Evolutionary conservation across 2,888 invertebrate genomes (phyloP).

Genomic region (Caenorhabditis macrosperma): DNA sequence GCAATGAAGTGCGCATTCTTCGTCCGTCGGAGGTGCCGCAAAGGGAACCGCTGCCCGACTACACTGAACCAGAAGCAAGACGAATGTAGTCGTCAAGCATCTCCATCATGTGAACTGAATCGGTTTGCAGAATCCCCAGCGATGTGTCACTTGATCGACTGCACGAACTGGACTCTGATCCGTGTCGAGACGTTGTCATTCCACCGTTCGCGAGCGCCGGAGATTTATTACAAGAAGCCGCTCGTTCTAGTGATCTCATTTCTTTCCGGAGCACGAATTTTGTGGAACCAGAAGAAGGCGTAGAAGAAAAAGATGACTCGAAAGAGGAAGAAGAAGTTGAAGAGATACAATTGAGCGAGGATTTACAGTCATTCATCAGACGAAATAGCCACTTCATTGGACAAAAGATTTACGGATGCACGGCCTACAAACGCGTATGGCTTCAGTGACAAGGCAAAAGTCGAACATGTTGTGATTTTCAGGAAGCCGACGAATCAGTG

Average conservation of each 20-base stretch:
- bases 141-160: constrained; percentile 14
- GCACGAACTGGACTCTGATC: neutral
- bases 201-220: neutral
- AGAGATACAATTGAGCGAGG: neutral
- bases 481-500: neutral
- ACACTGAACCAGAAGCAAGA: neutral
- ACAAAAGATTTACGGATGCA: neutral
- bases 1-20: constrained; percentile 9
- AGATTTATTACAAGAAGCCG: neutral
- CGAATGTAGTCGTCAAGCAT: constrained; percentile 11
- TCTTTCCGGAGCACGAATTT: constrained; percentile 26
- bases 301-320: neutral
- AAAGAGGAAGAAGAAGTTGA: neutral
- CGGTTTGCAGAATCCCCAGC: constrained; percentile 6
- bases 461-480: neutral
- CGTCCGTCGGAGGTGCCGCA: constrained; percentile 34
- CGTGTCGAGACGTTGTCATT: neutral
- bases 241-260: neutral
- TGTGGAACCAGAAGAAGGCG: constrained; percentile 20
- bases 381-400: neutral
- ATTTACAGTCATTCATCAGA: constrained; percentile 1
- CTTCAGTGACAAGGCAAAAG: neutral
- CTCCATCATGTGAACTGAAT: neutral
- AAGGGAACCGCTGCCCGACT: constrained; percentile 36
- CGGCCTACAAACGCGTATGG: neutral